A percentile compares a stretch with the other conserved stretches of the same genome.
These are phyloP conservation scores for Xenops minutus DNA, from an alignment of 2,797 vertebrate genomes.

Conservation along the genomic window DNA sequence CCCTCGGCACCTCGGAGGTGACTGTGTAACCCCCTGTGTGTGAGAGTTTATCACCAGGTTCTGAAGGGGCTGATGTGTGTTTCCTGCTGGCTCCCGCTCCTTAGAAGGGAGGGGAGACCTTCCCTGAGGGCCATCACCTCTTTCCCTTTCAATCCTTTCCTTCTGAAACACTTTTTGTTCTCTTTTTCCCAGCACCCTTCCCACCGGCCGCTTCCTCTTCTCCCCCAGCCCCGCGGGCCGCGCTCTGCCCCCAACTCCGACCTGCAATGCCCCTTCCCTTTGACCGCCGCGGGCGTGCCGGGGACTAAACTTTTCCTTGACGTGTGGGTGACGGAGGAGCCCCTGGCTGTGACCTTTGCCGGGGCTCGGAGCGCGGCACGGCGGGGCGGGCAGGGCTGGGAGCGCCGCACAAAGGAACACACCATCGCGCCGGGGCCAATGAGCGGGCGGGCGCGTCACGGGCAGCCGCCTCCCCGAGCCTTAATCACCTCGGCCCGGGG, in stretches of 20 bases:
- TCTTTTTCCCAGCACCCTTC: not conserved
- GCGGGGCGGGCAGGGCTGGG: not conserved
- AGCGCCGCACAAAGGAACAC: slow-evolving; percentile 67
- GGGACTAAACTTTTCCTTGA: not conserved
- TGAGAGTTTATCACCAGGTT: not conserved
- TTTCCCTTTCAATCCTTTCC: not conserved
- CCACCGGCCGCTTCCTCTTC: not conserved
- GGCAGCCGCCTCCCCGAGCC: not conserved
- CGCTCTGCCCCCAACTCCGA: fast-evolving
- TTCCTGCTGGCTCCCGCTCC: not conserved
- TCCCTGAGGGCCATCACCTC: not conserved
- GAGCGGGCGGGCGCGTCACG: not conserved
- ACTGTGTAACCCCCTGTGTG: fast-evolving
- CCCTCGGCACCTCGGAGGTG: not conserved
- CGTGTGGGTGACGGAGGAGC: not conserved
- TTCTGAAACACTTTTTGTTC: not conserved
- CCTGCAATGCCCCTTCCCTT: not conserved
- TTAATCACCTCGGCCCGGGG: not conserved
- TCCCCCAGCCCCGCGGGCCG: fast-evolving
- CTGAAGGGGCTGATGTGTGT: not conserved
- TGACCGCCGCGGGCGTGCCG: fast-evolving
- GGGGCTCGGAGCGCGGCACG: fast-evolving
- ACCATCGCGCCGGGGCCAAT: slow-evolving; percentile 75
- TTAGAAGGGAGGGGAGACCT: not conserved
- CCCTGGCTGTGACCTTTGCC: not conserved